phyloP scores from a whole-genome alignment of 2,797 vertebrate genomes.

The Tangara arthus region DNA sequence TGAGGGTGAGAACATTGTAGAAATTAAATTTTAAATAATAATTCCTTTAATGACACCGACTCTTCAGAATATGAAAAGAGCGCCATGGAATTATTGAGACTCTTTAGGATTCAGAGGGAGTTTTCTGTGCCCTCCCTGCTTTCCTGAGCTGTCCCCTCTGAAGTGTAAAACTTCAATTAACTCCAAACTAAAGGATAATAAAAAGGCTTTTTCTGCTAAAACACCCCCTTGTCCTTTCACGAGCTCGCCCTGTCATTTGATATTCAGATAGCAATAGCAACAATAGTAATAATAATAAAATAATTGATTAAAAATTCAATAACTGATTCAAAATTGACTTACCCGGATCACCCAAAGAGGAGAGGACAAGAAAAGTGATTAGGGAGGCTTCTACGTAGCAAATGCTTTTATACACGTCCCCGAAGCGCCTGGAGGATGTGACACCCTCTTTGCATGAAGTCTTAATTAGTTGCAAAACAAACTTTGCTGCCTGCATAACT shows the following conservation, averaged over 20 bases:
- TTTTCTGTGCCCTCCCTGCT: not conserved
- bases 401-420: slow-evolving; percentile 59
- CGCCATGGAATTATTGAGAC: not conserved
- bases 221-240: not conserved
- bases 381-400: not conserved
- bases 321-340: slow-evolving; percentile 47
- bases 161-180: not conserved
- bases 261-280: not conserved
- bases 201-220: not conserved
- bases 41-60: not conserved
- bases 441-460: slow-evolving; percentile 58
- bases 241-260: not conserved
- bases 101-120: not conserved
- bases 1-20: not conserved
- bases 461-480: slow-evolving; percentile 69
- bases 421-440: slow-evolving; percentile 55
- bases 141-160: not conserved
- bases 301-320: not conserved
- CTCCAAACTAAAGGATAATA: not conserved
- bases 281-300: not conserved
- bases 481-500: slow-evolving; percentile 56
- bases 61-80: not conserved
- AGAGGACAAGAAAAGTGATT: slow-evolving; percentile 44
- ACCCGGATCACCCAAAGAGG: slow-evolving; percentile 40
- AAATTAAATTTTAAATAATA: not conserved